phyloP scores from a whole-genome alignment of 1,140 invertebrate genomes.

The Ruditapes philippinarum region DNA sequence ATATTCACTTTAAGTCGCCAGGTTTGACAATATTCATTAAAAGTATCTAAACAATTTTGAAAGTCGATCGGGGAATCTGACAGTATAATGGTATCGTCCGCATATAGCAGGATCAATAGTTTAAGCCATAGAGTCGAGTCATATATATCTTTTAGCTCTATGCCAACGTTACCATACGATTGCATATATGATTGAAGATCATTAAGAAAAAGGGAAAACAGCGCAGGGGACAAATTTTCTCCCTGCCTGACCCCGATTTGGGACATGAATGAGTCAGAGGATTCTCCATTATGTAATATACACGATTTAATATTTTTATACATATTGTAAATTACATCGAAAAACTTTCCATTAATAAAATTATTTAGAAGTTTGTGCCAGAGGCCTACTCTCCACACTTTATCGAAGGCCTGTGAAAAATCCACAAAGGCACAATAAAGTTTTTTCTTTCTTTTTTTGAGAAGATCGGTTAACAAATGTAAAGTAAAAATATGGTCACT shows the following conservation, averaged over 20 bases:
- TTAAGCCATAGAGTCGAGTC: slow-evolving; percentile 17
- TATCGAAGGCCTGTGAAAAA: slow-evolving; percentile 40
- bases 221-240: slow-evolving; percentile 21
- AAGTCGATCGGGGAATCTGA: background rate
- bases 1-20: background rate
- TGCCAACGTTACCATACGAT: background rate
- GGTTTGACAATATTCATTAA: slow-evolving; percentile 17
- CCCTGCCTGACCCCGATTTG: slow-evolving; percentile 17
- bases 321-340: slow-evolving; percentile 12
- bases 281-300: slow-evolving; percentile 7
- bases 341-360: slow-evolving; percentile 30
- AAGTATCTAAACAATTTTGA: slow-evolving; percentile 1
- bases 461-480: background rate
- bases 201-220: slow-evolving; percentile 28
- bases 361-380: slow-evolving; percentile 33
- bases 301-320: slow-evolving; percentile 45
- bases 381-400: slow-evolving; percentile 2
- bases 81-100: slow-evolving; percentile 15
- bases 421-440: slow-evolving; percentile 15
- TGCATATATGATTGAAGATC: slow-evolving; percentile 27
- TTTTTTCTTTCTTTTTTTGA: slow-evolving; percentile 9
- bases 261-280: background rate
- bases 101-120: slow-evolving; percentile 14
- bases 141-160: background rate
- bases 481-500: slow-evolving; percentile 55